These are phyloP conservation scores for Phymanthus crucifer DNA, from an alignment of 92 coral and sea anemone species.

Conservation along the genomic window DNA sequence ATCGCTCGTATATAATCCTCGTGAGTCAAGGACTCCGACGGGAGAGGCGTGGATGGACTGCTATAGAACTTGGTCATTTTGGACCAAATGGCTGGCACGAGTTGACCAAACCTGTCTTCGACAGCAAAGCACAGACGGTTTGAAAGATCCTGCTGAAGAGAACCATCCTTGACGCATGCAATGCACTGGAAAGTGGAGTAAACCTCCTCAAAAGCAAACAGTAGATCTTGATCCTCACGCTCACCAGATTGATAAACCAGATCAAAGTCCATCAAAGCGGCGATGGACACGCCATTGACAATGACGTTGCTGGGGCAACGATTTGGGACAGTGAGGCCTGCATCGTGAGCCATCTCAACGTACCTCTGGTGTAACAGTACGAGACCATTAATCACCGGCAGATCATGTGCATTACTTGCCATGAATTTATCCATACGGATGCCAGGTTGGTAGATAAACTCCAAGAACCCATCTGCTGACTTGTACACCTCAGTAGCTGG, in stretches of 20 bases:
- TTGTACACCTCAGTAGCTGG: constrained; percentile 6
- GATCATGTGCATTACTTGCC: not conserved
- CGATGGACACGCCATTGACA: not conserved
- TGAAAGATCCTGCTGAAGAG: constrained; percentile 7
- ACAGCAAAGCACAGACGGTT: constrained; percentile 8
- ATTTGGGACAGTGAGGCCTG: not conserved
- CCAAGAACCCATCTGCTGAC: not conserved
- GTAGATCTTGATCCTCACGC: not conserved
- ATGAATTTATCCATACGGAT: not conserved
- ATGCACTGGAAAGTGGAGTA: not conserved
- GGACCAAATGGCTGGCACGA: not conserved
- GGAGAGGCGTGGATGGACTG: not conserved
- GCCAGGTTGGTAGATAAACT: not conserved
- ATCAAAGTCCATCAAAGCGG: constrained; percentile 1
- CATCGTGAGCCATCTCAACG: constrained; percentile 3
- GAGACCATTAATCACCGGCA: not conserved
- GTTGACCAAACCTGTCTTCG: not conserved
- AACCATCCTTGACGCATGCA: not conserved
- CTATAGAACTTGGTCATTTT: not conserved
- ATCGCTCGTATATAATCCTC: not conserved
- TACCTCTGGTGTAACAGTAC: not conserved
- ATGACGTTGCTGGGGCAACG: constrained; percentile 2
- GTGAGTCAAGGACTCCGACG: not conserved
- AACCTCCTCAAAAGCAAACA: constrained; percentile 1
- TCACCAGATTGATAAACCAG: not conserved